Percentiles rank a stretch among this genome's conserved stretches.
Evolutionary conservation across 1,140 invertebrate genomes (phyloP).

Genomic region (Rhizoglyphus robini): DNA sequence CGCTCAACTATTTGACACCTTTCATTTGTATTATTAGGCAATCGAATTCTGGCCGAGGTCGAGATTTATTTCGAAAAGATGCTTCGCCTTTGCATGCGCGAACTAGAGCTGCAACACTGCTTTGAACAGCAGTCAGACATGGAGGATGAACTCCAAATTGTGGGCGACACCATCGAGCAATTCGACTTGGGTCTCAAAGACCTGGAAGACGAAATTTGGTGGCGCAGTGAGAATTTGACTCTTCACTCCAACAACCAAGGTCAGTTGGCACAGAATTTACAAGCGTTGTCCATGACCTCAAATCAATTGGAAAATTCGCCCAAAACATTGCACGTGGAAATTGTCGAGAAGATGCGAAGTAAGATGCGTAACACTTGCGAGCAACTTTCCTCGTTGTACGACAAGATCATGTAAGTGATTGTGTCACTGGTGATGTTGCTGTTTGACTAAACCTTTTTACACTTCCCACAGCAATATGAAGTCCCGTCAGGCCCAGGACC

Average conservation of each 20-base stretch:
- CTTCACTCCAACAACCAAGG: too few species aligned
- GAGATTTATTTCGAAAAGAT: conserved; percentile 6
- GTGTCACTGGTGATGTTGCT: too few species aligned
- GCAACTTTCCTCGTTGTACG: neutral
- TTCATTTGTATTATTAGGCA: neutral
- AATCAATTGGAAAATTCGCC: neutral
- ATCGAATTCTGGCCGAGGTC: neutral
- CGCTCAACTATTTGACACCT: neutral
- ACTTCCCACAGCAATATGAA: neutral
- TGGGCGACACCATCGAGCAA: neutral
- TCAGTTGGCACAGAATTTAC: too few species aligned
- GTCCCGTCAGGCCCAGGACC: neutral
- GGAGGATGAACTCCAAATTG: conserved; percentile 2
- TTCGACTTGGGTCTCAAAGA: neutral
- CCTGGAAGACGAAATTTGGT: too few species aligned
- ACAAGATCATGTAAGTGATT: neutral
- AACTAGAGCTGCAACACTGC: conserved; percentile 3
- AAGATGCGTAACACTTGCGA: neutral
- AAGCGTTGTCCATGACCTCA: neutral
- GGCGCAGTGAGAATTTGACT: too few species aligned
- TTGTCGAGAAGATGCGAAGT: neutral
- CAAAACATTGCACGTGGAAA: neutral
- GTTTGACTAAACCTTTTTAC: neutral
- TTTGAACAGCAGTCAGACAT: neutral
- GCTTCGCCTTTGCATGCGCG: conserved; percentile 2